These are phyloP conservation scores for Apodemia zela DNA, from an alignment of 2,888 invertebrate genomes.

Conservation along the genomic window DNA sequence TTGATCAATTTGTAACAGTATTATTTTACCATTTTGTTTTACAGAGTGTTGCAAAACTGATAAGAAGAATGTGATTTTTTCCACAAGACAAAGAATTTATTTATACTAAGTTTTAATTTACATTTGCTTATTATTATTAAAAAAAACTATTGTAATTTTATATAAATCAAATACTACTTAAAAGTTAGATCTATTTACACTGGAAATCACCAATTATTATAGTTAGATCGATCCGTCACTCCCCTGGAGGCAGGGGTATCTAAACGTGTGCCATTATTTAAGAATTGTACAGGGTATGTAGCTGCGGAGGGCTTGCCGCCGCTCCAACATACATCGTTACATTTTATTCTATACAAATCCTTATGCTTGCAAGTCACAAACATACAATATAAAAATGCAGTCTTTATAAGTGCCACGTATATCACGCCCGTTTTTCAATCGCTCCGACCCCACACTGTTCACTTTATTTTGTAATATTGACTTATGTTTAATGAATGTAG, in stretches of 20 bases:
- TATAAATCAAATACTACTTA: slow-evolving; percentile 12
- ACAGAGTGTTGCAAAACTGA: slow-evolving; percentile 34
- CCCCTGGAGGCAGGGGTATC: slow-evolving; percentile 34
- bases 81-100: background rate
- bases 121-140: background rate
- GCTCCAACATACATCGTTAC: slow-evolving; percentile 23
- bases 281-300: slow-evolving; percentile 43
- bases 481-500: slow-evolving; percentile 44
- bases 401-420: slow-evolving; percentile 53
- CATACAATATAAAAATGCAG: slow-evolving; percentile 46
- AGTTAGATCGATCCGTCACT: slow-evolving; percentile 24
- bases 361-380: slow-evolving; percentile 26
- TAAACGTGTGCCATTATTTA: slow-evolving; percentile 48
- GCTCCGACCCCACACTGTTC: slow-evolving; percentile 39
- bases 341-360: slow-evolving; percentile 8
- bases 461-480: slow-evolving; percentile 43
- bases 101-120: slow-evolving; percentile 11
- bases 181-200: slow-evolving; percentile 6
- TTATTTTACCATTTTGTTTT: slow-evolving; percentile 19
- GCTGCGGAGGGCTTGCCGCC: slow-evolving; percentile 26
- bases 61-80: slow-evolving; percentile 35
- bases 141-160: background rate
- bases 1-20: slow-evolving; percentile 26
- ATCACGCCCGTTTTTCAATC: slow-evolving; percentile 11
- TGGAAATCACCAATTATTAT: slow-evolving; percentile 24